Evolutionary conservation across 2,888 invertebrate species (phyloP).

Genomic region (Dromius quadrimaculatus): DNA sequence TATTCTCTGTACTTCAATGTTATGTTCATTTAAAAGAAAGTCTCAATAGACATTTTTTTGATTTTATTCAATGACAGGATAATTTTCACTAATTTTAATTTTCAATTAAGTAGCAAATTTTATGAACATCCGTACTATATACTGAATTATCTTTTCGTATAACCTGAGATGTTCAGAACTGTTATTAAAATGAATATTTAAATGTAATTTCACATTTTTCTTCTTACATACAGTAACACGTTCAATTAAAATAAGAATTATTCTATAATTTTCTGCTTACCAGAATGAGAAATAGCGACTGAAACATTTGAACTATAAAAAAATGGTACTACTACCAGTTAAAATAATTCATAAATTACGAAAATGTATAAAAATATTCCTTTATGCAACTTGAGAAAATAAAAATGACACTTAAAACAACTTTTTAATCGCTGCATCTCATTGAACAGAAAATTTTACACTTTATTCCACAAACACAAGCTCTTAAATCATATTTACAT

Average conservation of each 20-base stretch:
- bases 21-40: too few relatives aligned
- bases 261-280: not conserved
- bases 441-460: slow-evolving; percentile 10
- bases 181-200: not conserved
- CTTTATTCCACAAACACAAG: not conserved
- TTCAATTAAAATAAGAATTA: slow-evolving; percentile 19
- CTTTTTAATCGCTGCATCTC: slow-evolving; percentile 21
- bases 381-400: not conserved
- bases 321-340: not conserved
- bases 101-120: not conserved
- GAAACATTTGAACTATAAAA: not conserved
- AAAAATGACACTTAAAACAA: not conserved
- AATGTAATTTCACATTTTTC: slow-evolving; percentile 15
- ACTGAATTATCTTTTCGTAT: slow-evolving; percentile 10
- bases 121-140: not conserved
- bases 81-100: too few relatives aligned
- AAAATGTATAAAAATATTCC: slow-evolving; percentile 6
- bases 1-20: too few relatives aligned
- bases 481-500: not conserved
- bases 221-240: slow-evolving; percentile 8
- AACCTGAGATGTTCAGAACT: slow-evolving; percentile 27
- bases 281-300: slow-evolving; percentile 28
- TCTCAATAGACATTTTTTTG: too few relatives aligned
- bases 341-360: slow-evolving; percentile 13
- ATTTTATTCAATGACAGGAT: too few relatives aligned